These are phyloP conservation scores for Uloborus plumipes DNA, from an alignment of 2,888 invertebrate genomes.

Conservation along the genomic window DNA sequence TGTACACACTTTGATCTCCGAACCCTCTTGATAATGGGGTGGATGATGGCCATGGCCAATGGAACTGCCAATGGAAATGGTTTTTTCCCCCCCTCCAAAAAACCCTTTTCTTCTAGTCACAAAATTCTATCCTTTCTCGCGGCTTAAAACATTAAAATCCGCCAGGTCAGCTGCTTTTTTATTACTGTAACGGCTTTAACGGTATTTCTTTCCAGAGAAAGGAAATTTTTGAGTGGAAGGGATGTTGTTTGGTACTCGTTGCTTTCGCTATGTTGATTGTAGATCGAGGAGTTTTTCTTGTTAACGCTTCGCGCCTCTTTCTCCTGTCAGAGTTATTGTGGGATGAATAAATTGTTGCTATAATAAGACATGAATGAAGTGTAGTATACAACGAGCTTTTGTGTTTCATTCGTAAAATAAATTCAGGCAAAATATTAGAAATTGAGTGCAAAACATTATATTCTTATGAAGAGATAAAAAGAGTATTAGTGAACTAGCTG, in stretches of 20 bases:
- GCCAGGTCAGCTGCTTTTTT: slow-evolving; percentile 16
- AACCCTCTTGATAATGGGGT: slow-evolving; percentile 58
- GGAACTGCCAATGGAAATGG: slow-evolving; percentile 35
- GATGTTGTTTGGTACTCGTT: slow-evolving; percentile 57
- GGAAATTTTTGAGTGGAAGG: slow-evolving; percentile 35
- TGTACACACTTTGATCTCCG: slow-evolving; percentile 61
- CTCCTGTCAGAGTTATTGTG: too few species aligned
- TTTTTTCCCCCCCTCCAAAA: slow-evolving; percentile 4
- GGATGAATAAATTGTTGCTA: too few species aligned
- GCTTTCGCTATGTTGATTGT: slow-evolving; percentile 1
- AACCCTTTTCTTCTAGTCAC: neutral
- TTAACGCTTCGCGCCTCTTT: slow-evolving; percentile 36
- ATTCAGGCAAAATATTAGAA: too few species aligned
- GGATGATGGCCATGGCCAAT: slow-evolving; percentile 57
- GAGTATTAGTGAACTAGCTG: too few species aligned
- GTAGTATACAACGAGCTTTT: too few species aligned
- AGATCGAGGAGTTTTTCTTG: slow-evolving; percentile 18
- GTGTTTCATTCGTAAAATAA: too few species aligned
- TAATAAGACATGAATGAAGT: too few species aligned
- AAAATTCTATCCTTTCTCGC: neutral
- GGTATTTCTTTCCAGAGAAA: slow-evolving; percentile 25
- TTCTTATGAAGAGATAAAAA: too few species aligned
- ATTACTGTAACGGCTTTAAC: slow-evolving; percentile 45
- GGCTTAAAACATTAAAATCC: slow-evolving; percentile 57
- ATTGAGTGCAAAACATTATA: too few species aligned